These are phyloP conservation scores for Volucella inflata DNA, from an alignment of 2,888 invertebrate genomes.

Conservation along the genomic window DNA sequence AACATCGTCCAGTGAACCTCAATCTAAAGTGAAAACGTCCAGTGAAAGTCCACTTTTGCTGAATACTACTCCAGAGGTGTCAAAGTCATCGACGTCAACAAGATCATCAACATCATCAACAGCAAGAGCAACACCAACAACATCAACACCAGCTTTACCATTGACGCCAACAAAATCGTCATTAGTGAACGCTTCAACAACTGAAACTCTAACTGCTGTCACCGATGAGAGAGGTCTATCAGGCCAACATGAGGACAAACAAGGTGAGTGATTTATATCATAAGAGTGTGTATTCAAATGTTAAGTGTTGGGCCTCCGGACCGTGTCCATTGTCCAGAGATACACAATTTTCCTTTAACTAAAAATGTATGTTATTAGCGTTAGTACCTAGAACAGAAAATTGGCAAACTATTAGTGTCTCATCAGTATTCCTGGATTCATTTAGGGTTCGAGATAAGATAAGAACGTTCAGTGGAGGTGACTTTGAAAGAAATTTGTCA, in stretches of 20 bases:
- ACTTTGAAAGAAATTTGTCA: too few species aligned
- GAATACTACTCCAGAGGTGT: slow-evolving; percentile 62
- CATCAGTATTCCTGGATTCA: too few species aligned
- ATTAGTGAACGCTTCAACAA: slow-evolving; percentile 53
- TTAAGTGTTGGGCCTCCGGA: background rate
- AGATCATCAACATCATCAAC: slow-evolving; percentile 51
- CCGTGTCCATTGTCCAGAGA: too few species aligned
- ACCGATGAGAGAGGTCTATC: slow-evolving; percentile 52
- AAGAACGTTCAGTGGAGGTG: too few species aligned
- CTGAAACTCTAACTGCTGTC: slow-evolving; percentile 75
- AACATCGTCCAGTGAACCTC: slow-evolving; percentile 57
- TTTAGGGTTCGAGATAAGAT: too few species aligned
- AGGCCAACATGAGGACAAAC: slow-evolving; percentile 59
- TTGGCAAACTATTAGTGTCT: too few species aligned
- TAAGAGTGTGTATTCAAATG: slow-evolving; percentile 37
- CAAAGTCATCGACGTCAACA: slow-evolving; percentile 70
- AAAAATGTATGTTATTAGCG: slow-evolving; percentile 12
- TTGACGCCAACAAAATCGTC: slow-evolving; percentile 10
- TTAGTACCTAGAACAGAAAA: background rate
- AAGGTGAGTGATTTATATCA: slow-evolving; percentile 62
- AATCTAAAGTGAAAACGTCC: slow-evolving; percentile 71
- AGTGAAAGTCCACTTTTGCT: slow-evolving; percentile 62
- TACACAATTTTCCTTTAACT: slow-evolving; percentile 8
- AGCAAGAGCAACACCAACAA: slow-evolving; percentile 34
- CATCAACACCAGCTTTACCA: slow-evolving; percentile 11